Percentiles rank a stretch among this genome's conserved stretches.
Evolutionary conservation across 2,888 invertebrate species (phyloP).

Genomic region (Andrena bucephala): DNA sequence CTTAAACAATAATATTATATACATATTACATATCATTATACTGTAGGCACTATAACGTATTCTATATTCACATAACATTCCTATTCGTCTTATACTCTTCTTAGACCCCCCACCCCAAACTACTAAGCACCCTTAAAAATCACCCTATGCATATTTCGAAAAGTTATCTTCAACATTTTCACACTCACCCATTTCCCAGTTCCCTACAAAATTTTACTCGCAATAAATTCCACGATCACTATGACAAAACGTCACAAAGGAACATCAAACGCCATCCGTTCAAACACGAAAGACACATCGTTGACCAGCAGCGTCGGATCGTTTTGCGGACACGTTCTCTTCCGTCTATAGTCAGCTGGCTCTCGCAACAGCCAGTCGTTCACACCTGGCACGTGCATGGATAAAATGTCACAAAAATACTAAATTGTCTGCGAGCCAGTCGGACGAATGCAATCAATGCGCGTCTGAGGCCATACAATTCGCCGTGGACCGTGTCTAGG

Average conservation of each 20-base stretch:
- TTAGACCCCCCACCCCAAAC: too few species aligned
- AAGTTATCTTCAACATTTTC: too few species aligned
- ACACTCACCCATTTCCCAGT: too few species aligned
- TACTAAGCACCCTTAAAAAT: too few species aligned
- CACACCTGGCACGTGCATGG: conserved; percentile 13
- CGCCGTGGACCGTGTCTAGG: conserved; percentile 31
- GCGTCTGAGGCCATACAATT: conserved; percentile 47
- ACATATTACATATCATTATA: too few species aligned
- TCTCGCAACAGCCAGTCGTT: conserved; percentile 43
- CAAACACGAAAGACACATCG: background rate
- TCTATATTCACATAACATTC: too few species aligned
- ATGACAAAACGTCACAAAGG: background rate
- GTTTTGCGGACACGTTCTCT: conserved; percentile 16
- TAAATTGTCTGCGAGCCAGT: conserved; percentile 58
- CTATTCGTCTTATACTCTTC: too few species aligned
- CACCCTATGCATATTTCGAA: too few species aligned
- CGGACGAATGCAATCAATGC: conserved; percentile 60
- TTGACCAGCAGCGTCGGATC: conserved; percentile 29
- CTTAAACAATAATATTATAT: too few species aligned
- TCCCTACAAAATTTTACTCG: background rate
- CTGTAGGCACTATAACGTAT: too few species aligned
- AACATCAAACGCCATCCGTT: background rate
- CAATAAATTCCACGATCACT: background rate
- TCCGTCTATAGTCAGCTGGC: conserved; percentile 17
- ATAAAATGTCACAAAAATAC: conserved; percentile 74